Conservation (phyloP, 2,797 vertebrate species). For the Oryzias dopingdopingensis region DNA sequence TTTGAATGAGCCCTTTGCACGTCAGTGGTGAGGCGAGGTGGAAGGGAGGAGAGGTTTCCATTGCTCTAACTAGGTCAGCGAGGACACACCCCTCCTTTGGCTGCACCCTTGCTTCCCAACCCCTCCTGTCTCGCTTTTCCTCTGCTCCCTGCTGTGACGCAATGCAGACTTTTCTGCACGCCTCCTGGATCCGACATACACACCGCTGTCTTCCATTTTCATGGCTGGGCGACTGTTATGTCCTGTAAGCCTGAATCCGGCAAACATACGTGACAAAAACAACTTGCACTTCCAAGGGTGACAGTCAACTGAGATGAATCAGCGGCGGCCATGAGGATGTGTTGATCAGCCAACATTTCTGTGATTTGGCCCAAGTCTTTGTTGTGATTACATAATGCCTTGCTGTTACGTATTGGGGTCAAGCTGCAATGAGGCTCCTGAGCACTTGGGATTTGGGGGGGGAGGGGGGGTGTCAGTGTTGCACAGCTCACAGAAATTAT, state of each 20-base stretch:
- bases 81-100: conserved; percentile 65
- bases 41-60: conserved; percentile 46
- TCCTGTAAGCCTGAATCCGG: conserved; percentile 11
- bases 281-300: conserved; percentile 18
- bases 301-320: conserved; percentile 30
- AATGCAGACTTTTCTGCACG: conserved; percentile 69
- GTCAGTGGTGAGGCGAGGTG: conserved; percentile 42
- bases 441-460: conserved; percentile 22
- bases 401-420: conserved; percentile 43
- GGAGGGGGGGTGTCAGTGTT: neutral
- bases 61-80: conserved; percentile 73
- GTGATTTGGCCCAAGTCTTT: conserved; percentile 28
- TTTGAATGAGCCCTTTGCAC: conserved; percentile 71
- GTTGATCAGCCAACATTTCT: conserved; percentile 12
- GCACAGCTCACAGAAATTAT: conserved; percentile 22
- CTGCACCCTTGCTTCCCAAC: conserved; percentile 40
- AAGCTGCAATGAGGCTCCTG: conserved; percentile 31
- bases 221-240: conserved; percentile 11
- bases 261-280: conserved; percentile 17
- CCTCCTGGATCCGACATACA: conserved; percentile 32
- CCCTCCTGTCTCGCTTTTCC: conserved; percentile 29
- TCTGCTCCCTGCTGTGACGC: conserved; percentile 64
- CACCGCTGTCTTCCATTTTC: conserved; percentile 8
- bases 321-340: conserved; percentile 24
- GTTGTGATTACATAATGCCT: conserved; percentile 47